Conservation (phyloP, 1,140 invertebrate genomes). For the Drosophila paulistorum region DNA sequence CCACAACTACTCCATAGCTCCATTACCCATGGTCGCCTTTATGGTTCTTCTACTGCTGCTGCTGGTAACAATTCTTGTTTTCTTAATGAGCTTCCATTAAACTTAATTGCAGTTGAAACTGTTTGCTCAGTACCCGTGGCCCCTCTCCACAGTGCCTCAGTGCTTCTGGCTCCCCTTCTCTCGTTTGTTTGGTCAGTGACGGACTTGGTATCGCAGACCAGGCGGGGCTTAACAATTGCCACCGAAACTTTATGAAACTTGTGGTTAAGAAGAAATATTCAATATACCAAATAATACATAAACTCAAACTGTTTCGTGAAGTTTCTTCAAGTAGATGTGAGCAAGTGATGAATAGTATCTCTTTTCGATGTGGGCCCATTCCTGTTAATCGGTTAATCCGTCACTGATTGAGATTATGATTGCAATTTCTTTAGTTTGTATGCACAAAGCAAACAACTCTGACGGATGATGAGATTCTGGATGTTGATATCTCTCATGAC, state of each 20-base stretch:
- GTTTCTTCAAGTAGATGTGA: too few species aligned
- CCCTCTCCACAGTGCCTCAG: not conserved
- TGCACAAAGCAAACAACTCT: slow-evolving; percentile 46
- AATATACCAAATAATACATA: too few species aligned
- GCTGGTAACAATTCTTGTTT: slow-evolving; percentile 56
- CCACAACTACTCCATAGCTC: slow-evolving; percentile 4
- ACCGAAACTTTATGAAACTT: too few species aligned
- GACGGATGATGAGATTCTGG: slow-evolving; percentile 16
- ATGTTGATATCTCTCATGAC: slow-evolving; percentile 10
- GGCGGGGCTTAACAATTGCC: not conserved
- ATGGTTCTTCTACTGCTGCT: not conserved
- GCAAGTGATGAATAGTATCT: too few species aligned
- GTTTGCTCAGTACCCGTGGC: slow-evolving; percentile 49
- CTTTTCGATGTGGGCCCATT: not conserved
- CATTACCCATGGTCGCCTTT: not conserved
- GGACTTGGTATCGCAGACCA: not conserved
- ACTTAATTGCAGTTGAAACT: slow-evolving; percentile 78
- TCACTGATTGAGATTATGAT: slow-evolving; percentile 4
- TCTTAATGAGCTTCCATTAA: slow-evolving; percentile 80
- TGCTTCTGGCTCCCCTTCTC: not conserved
- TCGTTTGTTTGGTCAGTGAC: not conserved
- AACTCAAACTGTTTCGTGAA: too few species aligned
- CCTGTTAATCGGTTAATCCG: not conserved
- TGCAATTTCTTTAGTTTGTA: slow-evolving; percentile 27
- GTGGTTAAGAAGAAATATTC: too few species aligned